phyloP scores from a whole-genome alignment of 2,113 vertebrate genomes.

The Oreochromis aureus region DNA sequence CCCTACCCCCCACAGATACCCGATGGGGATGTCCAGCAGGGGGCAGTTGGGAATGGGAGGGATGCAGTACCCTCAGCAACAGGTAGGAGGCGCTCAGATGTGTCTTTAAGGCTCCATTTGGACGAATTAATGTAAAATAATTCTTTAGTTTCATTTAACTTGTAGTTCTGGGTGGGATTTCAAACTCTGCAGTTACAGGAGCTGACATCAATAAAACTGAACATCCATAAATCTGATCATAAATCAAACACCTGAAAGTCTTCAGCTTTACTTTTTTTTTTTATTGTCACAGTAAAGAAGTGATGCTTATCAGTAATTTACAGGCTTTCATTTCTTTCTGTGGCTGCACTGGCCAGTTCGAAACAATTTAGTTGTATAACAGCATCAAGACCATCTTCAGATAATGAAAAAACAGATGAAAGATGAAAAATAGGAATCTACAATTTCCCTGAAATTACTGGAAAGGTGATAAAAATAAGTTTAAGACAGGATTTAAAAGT shows the following conservation, averaged over 20 bases:
- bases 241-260: neutral
- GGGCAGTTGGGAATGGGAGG: conserved; percentile 81
- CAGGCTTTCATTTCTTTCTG: neutral
- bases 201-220: neutral
- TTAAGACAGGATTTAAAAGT: neutral
- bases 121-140: neutral
- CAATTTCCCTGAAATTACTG: neutral
- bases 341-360: neutral
- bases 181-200: neutral
- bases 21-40: conserved; percentile 82
- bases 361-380: neutral
- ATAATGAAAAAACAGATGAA: neutral
- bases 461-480: neutral
- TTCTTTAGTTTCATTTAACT: neutral
- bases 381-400: neutral
- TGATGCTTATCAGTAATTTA: neutral
- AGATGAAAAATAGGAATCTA: neutral
- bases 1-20: conserved; percentile 84
- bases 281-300: neutral
- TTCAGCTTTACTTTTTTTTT: neutral
- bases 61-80: conserved; percentile 90
- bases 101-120: neutral
- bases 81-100: conserved; percentile 67
- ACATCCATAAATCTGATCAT: neutral
- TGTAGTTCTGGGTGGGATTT: neutral